phyloP scores from a whole-genome alignment of 1,140 invertebrate species.

The Drosophila sp. region DNA sequence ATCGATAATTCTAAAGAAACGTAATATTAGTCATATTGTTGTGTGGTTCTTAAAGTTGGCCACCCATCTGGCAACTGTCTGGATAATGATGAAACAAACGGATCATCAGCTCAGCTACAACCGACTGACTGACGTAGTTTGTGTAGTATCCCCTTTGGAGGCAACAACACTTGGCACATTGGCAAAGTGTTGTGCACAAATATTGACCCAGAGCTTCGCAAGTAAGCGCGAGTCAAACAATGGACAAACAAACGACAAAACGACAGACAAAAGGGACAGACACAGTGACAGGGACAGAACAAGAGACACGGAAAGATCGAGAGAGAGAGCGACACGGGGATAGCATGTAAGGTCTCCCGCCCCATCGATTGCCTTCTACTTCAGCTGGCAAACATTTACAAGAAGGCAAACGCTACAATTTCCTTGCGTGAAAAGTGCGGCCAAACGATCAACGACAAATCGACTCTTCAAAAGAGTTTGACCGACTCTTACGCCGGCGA shows the following conservation, averaged over 20 bases:
- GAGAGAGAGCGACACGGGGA: slow-evolving; percentile 1
- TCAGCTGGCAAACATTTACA: slow-evolving; percentile 8
- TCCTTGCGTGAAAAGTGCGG: slow-evolving; percentile 54
- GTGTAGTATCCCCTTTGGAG: neutral
- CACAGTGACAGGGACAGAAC: slow-evolving; percentile 44
- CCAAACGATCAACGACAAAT: slow-evolving; percentile 23
- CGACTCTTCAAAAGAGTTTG: slow-evolving; percentile 13
- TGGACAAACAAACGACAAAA: slow-evolving; percentile 59
- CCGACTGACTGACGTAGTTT: neutral
- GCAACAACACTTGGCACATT: slow-evolving; percentile 72
- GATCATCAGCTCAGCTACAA: neutral
- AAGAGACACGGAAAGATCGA: neutral
- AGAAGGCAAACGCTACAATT: slow-evolving; percentile 38
- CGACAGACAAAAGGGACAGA: neutral
- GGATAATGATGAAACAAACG: slow-evolving; percentile 4
- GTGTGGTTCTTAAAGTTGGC: neutral
- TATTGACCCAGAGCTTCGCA: slow-evolving; percentile 77
- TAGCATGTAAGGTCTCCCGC: too few species aligned
- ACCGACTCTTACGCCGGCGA: slow-evolving; percentile 28
- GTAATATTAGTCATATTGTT: neutral
- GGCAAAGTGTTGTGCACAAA: slow-evolving; percentile 78
- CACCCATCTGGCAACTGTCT: slow-evolving; percentile 6
- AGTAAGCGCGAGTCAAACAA: slow-evolving; percentile 79
- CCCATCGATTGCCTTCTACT: neutral
- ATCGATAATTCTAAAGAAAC: slow-evolving; percentile 10